A percentile compares a stretch with the other conserved stretches of the same genome.
phyloP scores from a whole-genome alignment of 2,113 vertebrate genomes.

The Chionomys nivalis region DNA sequence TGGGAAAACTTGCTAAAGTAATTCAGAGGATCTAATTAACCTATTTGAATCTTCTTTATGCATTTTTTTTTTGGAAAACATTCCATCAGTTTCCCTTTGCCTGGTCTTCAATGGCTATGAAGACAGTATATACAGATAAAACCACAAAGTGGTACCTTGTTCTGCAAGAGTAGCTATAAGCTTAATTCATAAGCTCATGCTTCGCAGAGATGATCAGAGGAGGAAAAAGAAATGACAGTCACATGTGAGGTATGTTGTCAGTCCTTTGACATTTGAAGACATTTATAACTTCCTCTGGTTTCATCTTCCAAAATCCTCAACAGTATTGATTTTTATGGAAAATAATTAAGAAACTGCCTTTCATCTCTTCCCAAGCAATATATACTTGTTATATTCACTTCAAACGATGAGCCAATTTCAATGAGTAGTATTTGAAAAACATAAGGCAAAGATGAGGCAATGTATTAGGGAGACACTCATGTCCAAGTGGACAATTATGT shows the following conservation, averaged over 20 bases:
- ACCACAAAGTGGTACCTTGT: conserved; percentile 28
- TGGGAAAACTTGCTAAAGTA: conserved; percentile 22
- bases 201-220: conserved; percentile 33
- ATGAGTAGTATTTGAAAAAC: conserved; percentile 47
- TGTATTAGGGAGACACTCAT: conserved; percentile 1
- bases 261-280: not conserved
- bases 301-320: conserved; percentile 52
- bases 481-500: not conserved
- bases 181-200: not conserved
- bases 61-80: conserved; percentile 27
- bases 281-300: not conserved
- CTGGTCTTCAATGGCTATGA: conserved; percentile 13
- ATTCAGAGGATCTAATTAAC: conserved; percentile 1
- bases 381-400: not conserved
- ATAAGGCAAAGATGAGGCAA: conserved; percentile 20
- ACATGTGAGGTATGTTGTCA: not conserved
- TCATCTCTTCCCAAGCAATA: conserved; percentile 15
- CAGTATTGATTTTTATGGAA: conserved; percentile 52
- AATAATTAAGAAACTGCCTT: conserved; percentile 37
- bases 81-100: not conserved
- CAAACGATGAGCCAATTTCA: conserved; percentile 2
- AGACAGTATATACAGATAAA: conserved; percentile 36
- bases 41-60: conserved; percentile 26
- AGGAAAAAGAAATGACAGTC: conserved; percentile 22
- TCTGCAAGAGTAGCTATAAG: conserved; percentile 7